phyloP scores from a whole-genome alignment of 2,113 vertebrate genomes.

The Carassius auratus region DNA sequence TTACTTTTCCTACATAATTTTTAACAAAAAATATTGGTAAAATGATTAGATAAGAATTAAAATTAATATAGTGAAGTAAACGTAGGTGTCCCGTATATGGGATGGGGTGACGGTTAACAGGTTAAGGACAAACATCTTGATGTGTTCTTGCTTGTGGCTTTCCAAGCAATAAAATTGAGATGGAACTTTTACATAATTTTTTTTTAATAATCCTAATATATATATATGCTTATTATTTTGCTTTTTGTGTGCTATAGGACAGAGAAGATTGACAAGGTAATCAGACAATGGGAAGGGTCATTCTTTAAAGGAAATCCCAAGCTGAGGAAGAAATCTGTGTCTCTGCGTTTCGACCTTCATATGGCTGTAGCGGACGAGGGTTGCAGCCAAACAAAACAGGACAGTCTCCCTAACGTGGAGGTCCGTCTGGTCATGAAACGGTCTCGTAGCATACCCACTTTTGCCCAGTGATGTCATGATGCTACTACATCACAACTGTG shows the following conservation, averaged over 20 bases:
- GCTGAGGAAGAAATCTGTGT: conserved; percentile 94
- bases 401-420: conserved; percentile 89
- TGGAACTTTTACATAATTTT: not conserved
- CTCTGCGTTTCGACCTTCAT: conserved; percentile 94
- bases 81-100: too few species aligned
- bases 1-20: too few species aligned
- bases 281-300: conserved; percentile 97
- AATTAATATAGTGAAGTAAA: too few species aligned
- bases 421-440: conserved; percentile 94
- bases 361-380: conserved; percentile 88
- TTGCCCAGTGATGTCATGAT: conserved; percentile 75
- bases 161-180: not conserved
- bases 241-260: conserved; percentile 74
- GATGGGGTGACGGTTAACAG: too few species aligned
- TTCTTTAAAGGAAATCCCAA: conserved; percentile 98
- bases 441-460: conserved; percentile 91
- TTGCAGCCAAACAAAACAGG: conserved; percentile 79
- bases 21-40: too few species aligned
- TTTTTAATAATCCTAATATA: not conserved
- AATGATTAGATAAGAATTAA: too few species aligned
- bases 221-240: not conserved
- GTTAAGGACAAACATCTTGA: not conserved
- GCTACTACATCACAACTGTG: not conserved
- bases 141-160: not conserved
- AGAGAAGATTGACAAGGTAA: conserved; percentile 94